Conservation (phyloP, 1,140 invertebrate genomes). For the Drosophila punjabiensis region DNA sequence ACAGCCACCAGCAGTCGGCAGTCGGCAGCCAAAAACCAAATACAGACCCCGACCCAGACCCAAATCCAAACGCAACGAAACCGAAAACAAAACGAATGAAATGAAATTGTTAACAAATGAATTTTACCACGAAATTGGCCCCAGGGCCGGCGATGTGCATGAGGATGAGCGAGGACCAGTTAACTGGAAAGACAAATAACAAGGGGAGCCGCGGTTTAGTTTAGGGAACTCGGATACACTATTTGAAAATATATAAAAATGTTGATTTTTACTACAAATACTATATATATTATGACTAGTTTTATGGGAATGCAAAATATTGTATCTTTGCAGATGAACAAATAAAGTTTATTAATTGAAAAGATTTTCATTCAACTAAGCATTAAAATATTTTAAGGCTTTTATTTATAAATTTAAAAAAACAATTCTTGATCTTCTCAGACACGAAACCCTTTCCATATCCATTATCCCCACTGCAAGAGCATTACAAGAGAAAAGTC, state of each 20-base stretch:
- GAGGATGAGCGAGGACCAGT: conserved; percentile 56
- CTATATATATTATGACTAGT: not conserved
- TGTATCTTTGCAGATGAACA: not conserved
- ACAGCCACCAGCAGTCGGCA: not conserved
- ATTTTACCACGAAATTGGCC: conserved; percentile 80
- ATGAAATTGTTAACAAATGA: conserved; percentile 83
- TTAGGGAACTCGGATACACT: conserved; percentile 6
- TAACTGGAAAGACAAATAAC: conserved; percentile 81
- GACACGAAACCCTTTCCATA: not conserved
- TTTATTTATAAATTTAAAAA: not conserved
- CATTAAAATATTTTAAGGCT: not conserved
- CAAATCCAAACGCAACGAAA: conserved; percentile 43
- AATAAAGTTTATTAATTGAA: too few relatives aligned
- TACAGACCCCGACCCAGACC: conserved; percentile 5
- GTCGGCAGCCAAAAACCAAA: conserved; percentile 17
- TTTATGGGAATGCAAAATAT: not conserved
- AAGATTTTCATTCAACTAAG: not conserved
- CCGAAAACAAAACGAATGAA: conserved; percentile 56
- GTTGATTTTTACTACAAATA: not conserved
- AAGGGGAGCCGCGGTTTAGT: conserved; percentile 20
- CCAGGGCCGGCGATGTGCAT: conserved; percentile 48
- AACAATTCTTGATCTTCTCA: not conserved
- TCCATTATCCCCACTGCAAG: conserved; percentile 9
- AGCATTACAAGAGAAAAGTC: conserved; percentile 15
- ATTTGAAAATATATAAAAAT: not conserved